Evolutionary conservation across 35 echinoderm and acorn worm genomes (phyloP), one percentile per base, ranked within the genome.

Genomic region (Heliocidaris tuberculata): DNA sequence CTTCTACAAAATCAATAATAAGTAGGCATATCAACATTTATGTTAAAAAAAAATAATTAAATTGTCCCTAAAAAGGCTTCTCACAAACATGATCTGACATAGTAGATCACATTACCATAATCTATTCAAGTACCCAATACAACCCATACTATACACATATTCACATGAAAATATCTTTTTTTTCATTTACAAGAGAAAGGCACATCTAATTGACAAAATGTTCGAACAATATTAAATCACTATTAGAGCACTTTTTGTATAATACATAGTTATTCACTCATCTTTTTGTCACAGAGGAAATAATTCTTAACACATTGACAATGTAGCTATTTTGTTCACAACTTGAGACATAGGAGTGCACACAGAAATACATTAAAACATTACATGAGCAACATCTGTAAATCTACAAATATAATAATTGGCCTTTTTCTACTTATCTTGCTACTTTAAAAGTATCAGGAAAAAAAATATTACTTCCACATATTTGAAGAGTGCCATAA

Each of bases 111-210:
- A 78, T 21, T 21, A 78, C 1, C 65, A 78, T 27, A 78, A 78
- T 78, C 21, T 42, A 42, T 42, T 42, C n/a, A 78, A 78, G 7
- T 78, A 78, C 65, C 65, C 65, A 78, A 27, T 2, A 78, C 65
- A 78, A 21, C 65, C 65, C 21, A 27, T 56, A 56, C 52, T 56
- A 15, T 78, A 78, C 65, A 42, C 35, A 42, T 42, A 78, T 78
- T 27, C 65, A 78, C 65, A 78, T 24, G 65, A 78, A 78, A 78
- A 78, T 78, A 78, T 78, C 52, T 56, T 9, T 56, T 27, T 19
- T 78, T 78, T 78, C 65, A 21, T 42, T 78, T 78, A 78, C 65
- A 78, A 78, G 65, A 78, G 65, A 78, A 78, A 78, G 65, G 65
- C 65, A 78, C 65, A 78, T 78, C 65, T 78, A 78, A 78, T 24